Conservation (phyloP, 1,140 invertebrate species). For the Eueides isabella region DNA sequence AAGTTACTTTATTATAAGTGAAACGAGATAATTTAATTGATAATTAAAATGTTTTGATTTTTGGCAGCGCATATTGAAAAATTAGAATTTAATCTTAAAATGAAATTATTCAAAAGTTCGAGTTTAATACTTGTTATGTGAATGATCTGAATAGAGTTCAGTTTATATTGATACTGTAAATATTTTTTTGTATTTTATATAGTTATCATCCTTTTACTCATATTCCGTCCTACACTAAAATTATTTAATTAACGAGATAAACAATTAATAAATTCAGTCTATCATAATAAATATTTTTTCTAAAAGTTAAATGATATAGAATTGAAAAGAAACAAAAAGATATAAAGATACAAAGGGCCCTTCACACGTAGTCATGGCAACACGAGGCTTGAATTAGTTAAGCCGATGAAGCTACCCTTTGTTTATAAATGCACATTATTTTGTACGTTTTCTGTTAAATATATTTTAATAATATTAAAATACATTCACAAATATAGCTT, state of each 20-base stretch:
- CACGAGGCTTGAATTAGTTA: conserved; percentile 64
- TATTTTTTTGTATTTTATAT: too few species aligned
- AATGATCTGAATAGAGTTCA: background rate
- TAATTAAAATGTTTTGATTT: conserved; percentile 60
- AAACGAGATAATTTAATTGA: conserved; percentile 62
- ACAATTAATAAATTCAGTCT: background rate
- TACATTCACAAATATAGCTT: too few species aligned
- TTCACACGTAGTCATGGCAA: conserved; percentile 61
- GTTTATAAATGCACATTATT: conserved; percentile 7
- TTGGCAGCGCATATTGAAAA: conserved; percentile 37
- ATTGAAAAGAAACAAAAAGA: too few species aligned
- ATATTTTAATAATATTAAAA: too few species aligned
- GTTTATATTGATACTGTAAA: background rate
- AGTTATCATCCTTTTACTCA: too few species aligned
- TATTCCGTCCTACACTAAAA: too few species aligned
- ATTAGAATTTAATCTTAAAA: background rate
- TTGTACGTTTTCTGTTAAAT: background rate
- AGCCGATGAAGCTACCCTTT: conserved; percentile 43
- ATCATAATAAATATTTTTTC: background rate
- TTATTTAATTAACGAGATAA: background rate
- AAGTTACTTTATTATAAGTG: conserved; percentile 33
- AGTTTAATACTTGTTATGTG: background rate
- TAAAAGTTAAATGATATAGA: background rate
- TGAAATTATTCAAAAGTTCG: background rate
- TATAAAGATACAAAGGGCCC: conserved; percentile 46